phyloP scores from a whole-genome alignment of 2,888 invertebrate species.

The Cataglyphis albicans region DNA sequence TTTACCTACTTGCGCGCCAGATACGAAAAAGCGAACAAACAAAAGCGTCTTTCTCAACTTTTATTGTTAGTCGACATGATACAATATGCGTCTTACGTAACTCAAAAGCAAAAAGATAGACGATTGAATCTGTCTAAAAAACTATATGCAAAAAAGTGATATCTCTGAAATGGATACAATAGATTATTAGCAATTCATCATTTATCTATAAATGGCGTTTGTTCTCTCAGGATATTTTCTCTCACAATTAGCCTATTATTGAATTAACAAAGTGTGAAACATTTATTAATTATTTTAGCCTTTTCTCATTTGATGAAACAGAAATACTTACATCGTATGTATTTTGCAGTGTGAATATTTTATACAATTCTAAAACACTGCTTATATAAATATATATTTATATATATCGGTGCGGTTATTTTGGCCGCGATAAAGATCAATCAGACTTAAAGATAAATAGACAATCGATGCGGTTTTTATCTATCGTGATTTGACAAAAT shows the following conservation, averaged over 20 bases:
- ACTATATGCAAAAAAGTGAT: background rate
- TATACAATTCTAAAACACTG: background rate
- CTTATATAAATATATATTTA: background rate
- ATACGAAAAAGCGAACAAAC: background rate
- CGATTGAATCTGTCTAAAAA: background rate
- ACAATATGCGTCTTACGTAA: background rate
- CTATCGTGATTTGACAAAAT: background rate
- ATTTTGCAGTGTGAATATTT: background rate
- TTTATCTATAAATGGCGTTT: background rate
- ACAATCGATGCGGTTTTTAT: conserved; percentile 20
- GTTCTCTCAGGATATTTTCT: background rate
- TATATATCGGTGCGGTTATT: too few relatives aligned
- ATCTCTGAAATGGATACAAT: background rate
- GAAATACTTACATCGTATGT: background rate
- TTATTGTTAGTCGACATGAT: background rate
- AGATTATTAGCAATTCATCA: background rate
- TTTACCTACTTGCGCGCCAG: conserved; percentile 29
- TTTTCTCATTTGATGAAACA: background rate
- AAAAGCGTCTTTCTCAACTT: background rate
- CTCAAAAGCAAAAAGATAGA: background rate
- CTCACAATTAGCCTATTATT: background rate
- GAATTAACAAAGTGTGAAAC: background rate
- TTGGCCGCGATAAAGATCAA: background rate
- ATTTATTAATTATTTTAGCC: background rate
- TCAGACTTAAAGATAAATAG: background rate